Base-by-base conservation (phyloP, 2,888 invertebrate genomes). In the Lypha dubia region DNA sequence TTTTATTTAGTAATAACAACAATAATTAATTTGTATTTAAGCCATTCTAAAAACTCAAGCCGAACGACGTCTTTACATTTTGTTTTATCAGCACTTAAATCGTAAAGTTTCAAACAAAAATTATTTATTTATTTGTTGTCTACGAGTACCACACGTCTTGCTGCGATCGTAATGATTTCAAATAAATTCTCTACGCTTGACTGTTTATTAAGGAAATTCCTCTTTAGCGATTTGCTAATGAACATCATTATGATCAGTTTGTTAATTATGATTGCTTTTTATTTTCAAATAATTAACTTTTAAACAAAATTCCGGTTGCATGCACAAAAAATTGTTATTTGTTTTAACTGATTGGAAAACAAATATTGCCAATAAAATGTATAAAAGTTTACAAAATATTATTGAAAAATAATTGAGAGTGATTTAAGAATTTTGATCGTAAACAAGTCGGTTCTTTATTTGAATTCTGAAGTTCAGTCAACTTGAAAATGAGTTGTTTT, bases 121-220 rank as follows among this genome's bases (percentile, higher is more conserved):
- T n/a, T n/a, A n/a, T n/a, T n/a, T n/a, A n/a, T n/a, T n/a, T n/a
- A n/a, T n/a, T n/a, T n/a, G n/a, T n/a, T n/a, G n/a, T n/a, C n/a
- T n/a, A n/a, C n/a, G n/a, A n/a, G n/a, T n/a, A n/a, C n/a, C n/a
- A n/a, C n/a, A n/a, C n/a, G n/a, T n/a, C n/a, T n/a, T n/a, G n/a
- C n/a, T n/a, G 5, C 28, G 22, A 46, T 22, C 46, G 38, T 24
- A 65, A 56, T 56, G 28, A 58, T 60, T 74, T 58, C 44, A 71
- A 56, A 67, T 32, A 79, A 79, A 73, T 83, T 84, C 58, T 84
- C 46, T 62, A 84, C 84, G 84, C 76, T 84, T 80, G 80, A 84
- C 80, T 80, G 80, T 84, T 70, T 80, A 73, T 80, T 65, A 67
- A 80, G 84, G 80, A 84, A 80, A 80, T 84, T 65, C 75, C 76